Evolutionary conservation across 2,888 invertebrate species (phyloP).

Genomic region (Micropterix aruncella): DNA sequence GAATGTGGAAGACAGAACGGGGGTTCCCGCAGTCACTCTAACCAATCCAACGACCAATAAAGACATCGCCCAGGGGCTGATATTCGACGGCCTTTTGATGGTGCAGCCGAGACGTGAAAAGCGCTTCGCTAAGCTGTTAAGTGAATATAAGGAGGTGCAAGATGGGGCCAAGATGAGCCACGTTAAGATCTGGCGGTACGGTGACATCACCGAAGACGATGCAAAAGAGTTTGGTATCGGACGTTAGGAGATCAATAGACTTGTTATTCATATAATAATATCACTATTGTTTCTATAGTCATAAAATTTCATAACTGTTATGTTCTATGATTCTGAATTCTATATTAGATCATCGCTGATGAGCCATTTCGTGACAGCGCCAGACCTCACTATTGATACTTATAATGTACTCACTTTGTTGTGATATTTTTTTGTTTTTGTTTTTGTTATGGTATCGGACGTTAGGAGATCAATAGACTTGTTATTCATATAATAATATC

Average conservation of each 20-base stretch:
- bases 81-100: conserved; percentile 74
- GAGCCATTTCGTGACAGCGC: no score
- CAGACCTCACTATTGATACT: no score
- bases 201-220: conserved; percentile 95
- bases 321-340: no score
- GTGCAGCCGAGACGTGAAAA: conserved; percentile 71
- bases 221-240: conserved; percentile 42
- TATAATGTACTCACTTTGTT: no score
- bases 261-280: no score
- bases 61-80: conserved; percentile 43
- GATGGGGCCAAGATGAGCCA: conserved; percentile 76
- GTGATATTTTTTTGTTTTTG: no score
- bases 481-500: no score
- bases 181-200: conserved; percentile 92
- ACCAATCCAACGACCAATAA: conserved; percentile 32
- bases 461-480: no score
- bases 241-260: conserved; percentile 17
- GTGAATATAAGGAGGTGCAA: conserved; percentile 76
- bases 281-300: no score
- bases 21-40: conserved; percentile 41
- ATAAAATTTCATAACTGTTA: no score
- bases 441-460: no score
- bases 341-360: no score
- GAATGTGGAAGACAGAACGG: conserved; percentile 66
- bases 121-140: conserved; percentile 62